A percentile compares a stretch with the other conserved stretches of the same genome.
Evolutionary conservation across 2,888 invertebrate genomes (phyloP).

Genomic region (Oasisia sp.): DNA sequence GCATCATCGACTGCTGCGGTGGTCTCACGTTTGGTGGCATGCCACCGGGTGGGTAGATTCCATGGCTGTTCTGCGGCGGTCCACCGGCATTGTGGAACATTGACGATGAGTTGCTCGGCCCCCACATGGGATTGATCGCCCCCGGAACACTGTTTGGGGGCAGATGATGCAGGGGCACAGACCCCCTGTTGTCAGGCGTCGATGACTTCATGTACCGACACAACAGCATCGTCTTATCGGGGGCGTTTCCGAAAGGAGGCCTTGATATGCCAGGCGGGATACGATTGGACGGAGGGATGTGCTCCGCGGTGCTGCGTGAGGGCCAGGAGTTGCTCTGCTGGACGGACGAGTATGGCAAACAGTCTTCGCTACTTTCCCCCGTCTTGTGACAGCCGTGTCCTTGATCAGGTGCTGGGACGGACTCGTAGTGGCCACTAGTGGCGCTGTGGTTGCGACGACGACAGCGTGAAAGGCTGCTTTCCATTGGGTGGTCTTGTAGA

Average conservation of each 20-base stretch:
- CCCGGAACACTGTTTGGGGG: not conserved
- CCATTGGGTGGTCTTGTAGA: not conserved
- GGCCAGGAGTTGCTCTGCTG: not conserved
- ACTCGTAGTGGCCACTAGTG: not conserved
- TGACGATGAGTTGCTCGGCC: not conserved
- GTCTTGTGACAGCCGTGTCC: not conserved
- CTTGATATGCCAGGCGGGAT: not conserved
- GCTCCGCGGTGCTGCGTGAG: not conserved
- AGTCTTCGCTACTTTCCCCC: not conserved
- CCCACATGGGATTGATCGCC: not conserved
- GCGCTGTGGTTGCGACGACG: not conserved
- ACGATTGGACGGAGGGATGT: not conserved
- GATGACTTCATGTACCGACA: not conserved
- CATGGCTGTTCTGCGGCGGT: not conserved
- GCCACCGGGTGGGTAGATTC: not conserved
- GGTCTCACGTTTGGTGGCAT: not conserved
- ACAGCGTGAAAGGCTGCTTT: not conserved
- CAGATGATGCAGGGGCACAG: not conserved
- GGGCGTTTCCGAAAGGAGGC: constrained; percentile 4
- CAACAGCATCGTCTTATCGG: not conserved
- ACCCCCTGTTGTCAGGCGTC: not conserved
- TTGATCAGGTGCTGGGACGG: not conserved
- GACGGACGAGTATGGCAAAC: not conserved
- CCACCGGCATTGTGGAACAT: not conserved
- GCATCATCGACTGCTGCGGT: not conserved